Evolutionary conservation across 1,140 invertebrate species (phyloP), one percentile per base, ranked within the genome.

Genomic region (Physella acuta): DNA sequence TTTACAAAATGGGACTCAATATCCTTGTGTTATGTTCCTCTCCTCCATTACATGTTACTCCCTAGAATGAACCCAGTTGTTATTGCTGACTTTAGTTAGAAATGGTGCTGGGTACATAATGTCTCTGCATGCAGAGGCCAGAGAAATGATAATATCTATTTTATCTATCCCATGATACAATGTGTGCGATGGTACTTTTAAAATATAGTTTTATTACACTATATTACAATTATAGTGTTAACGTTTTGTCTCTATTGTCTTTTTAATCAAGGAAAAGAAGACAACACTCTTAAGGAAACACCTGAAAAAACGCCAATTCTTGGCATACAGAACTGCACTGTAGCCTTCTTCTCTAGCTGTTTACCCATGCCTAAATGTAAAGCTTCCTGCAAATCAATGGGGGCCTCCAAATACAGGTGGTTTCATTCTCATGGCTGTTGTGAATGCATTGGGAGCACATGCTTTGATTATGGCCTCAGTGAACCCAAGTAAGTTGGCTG

Each of bases 361-460:
- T 92, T 92, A 86, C 93, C 94, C 2, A 91, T 90, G 87, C 90
- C 91, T 78, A 96, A 95, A 81, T 98, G 94, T 81, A 90, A 89
- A 77, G 87, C 86, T 3, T 89, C 89, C 11, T 96, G 94, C 80
- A 88, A 89, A 70, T 92, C 92, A 0, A 92, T 91, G 89, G 91
- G 91, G 31, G 90, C 90, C 8, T 85, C 87, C 17, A 89, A 89
- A 83, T 93, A 89, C 82, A 88, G 94, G 80, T 95, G 93, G 93
- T 97, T 97, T 85, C 94, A 96, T 82, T 92, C 96, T 82, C 63
- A 78, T 62, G 94, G 94, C 1, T 97, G 95, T 79, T 97, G 95
- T 84, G 92, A 97, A 82, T 97, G 95, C 84, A 89, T 97, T 67
- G 94, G 94, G 2, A 89, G 91, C 65, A 91, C 90, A 55, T 97